A percentile compares a stretch with the other conserved stretches of the same genome.
phyloP scores from a whole-genome alignment of 2,113 vertebrate genomes.

The Callipepla californica region DNA sequence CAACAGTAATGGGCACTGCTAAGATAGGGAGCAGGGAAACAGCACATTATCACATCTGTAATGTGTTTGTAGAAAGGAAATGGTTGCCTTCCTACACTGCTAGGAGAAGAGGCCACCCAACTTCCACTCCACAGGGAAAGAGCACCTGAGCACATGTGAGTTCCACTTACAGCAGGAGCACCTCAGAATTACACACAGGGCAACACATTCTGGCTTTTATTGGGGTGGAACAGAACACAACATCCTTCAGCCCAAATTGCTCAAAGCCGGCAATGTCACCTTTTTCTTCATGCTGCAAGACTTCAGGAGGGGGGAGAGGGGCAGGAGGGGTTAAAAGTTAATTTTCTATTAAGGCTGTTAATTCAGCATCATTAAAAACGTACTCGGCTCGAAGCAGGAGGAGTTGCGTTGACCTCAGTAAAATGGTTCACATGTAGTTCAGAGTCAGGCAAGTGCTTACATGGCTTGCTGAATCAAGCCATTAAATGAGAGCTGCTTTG shows the following conservation, averaged over 20 bases:
- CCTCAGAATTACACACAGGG: conserved; percentile 50
- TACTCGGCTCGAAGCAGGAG: conserved; percentile 50
- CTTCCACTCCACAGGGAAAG: neutral
- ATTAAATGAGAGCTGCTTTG: conserved; percentile 19
- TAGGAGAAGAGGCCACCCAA: neutral
- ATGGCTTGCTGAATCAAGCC: conserved; percentile 59
- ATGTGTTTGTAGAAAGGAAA: conserved; percentile 25
- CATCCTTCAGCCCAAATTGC: conserved; percentile 25
- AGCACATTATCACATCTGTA: neutral
- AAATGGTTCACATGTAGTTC: conserved; percentile 32
- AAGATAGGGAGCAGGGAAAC: conserved; percentile 16
- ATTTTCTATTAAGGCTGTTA: conserved; percentile 65
- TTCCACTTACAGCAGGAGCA: neutral
- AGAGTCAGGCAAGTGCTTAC: conserved; percentile 60
- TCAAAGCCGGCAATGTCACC: conserved; percentile 31
- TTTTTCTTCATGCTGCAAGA: conserved; percentile 58
- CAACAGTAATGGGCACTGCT: conserved; percentile 12
- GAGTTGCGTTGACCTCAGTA: conserved; percentile 39
- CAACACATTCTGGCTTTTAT: conserved; percentile 57
- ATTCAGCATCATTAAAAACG: conserved; percentile 24
- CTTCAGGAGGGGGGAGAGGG: conserved; percentile 15
- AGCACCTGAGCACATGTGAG: neutral
- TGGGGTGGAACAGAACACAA: conserved; percentile 47
- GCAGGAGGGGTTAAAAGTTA: conserved; percentile 49
- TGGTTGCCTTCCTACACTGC: conserved; percentile 2